Conservation (phyloP, 1,140 invertebrate genomes). For the Pachyrhynchus sulphureomaculatus region DNA sequence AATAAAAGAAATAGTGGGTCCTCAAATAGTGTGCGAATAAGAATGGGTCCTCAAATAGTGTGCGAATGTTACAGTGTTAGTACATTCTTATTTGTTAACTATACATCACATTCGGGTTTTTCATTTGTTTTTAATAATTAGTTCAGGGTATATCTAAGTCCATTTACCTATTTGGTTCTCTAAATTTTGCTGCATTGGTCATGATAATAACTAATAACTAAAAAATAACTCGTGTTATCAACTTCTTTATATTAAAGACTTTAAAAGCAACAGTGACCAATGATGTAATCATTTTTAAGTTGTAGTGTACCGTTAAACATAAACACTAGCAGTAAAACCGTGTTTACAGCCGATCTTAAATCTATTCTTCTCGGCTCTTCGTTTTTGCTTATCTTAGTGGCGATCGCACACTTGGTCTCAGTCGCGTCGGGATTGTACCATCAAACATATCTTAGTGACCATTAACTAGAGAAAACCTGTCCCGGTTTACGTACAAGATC, state of each 20-base stretch:
- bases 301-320: background rate
- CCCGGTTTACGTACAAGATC: background rate
- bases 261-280: background rate
- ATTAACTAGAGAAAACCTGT: constrained; percentile 10
- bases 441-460: constrained; percentile 12
- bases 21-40: too few relatives aligned
- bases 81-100: too few relatives aligned
- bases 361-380: background rate
- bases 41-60: too few relatives aligned
- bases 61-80: too few relatives aligned
- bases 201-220: too few relatives aligned
- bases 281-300: constrained; percentile 2
- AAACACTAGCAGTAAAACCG: constrained; percentile 5
- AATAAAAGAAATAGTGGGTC: too few relatives aligned
- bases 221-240: too few relatives aligned
- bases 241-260: background rate
- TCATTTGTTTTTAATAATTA: too few relatives aligned
- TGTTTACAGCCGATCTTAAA: constrained; percentile 6
- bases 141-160: too few relatives aligned
- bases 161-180: too few relatives aligned
- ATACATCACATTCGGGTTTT: too few relatives aligned
- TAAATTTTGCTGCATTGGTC: too few relatives aligned
- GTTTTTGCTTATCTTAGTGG: background rate
- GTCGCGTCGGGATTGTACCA: constrained; percentile 6
- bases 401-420: constrained; percentile 5